These are phyloP conservation scores for Rapana venosa DNA, from an alignment of 2,888 invertebrate genomes.

Conservation along the genomic window DNA sequence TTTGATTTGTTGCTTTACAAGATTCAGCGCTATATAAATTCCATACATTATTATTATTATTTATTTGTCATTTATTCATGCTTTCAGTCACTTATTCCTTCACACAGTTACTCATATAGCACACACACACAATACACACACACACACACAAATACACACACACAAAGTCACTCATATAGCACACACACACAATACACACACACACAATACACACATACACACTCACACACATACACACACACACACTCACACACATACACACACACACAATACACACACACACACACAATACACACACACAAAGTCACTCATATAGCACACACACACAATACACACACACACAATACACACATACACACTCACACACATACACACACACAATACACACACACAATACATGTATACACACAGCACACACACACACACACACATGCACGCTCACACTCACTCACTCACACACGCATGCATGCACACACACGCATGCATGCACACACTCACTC, in stretches of 20 bases:
- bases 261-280: neutral
- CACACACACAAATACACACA: neutral
- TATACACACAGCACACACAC: constrained; percentile 13
- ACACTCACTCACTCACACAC: constrained; percentile 2
- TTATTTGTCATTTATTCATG: too few relatives aligned
- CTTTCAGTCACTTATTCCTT: too few relatives aligned
- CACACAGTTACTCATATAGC: too few relatives aligned
- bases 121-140: neutral
- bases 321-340: too few relatives aligned
- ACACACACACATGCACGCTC: neutral
- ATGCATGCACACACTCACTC: neutral
- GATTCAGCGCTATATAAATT: too few relatives aligned
- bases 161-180: too few relatives aligned
- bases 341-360: neutral
- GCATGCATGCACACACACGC: neutral
- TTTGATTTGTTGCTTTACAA: too few relatives aligned
- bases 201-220: constrained; percentile 20
- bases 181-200: constrained; percentile 7
- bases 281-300: neutral
- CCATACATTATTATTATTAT: too few relatives aligned
- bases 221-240: neutral
- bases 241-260: neutral
- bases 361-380: neutral
- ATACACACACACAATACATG: neutral
- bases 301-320: too few relatives aligned